A percentile compares a stretch with the other conserved stretches of the same genome.
Evolutionary conservation across 2,797 vertebrate genomes (phyloP).

Genomic region (Amblyraja radiata): DNA sequence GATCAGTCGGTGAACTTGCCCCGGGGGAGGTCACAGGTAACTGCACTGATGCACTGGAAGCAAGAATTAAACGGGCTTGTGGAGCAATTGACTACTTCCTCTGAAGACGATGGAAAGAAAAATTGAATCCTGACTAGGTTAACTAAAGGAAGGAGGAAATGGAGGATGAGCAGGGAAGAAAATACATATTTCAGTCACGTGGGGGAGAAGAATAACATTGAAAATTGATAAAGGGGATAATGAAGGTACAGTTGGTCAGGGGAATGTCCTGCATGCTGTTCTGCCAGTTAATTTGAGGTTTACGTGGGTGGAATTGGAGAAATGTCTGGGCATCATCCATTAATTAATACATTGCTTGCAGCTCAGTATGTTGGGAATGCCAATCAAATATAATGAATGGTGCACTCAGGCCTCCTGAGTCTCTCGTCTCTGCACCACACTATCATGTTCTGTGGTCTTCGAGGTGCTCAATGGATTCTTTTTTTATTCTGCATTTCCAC

Average conservation of each 20-base stretch:
- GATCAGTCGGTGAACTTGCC: neutral
- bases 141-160: neutral
- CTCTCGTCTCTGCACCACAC: neutral
- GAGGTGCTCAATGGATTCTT: neutral
- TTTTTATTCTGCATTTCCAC: neutral
- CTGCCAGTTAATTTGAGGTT: conserved; percentile 1
- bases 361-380: neutral
- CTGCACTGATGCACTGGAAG: neutral
- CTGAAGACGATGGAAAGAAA: neutral
- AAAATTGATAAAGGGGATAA: neutral
- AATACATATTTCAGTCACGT: neutral
- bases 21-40: neutral
- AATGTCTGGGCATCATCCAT: neutral
- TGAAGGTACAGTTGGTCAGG: neutral
- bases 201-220: neutral
- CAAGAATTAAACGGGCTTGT: neutral
- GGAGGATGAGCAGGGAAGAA: neutral
- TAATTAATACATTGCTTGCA: conserved; percentile 25
- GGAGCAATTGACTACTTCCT: neutral
- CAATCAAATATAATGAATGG: conserved; percentile 37
- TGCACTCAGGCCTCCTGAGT: neutral
- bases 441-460: neutral
- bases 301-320: neutral
- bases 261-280: neutral
- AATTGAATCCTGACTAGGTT: neutral